Conservation (phyloP, 2,888 invertebrate genomes). For the Tuberolachnus salignus region DNA sequence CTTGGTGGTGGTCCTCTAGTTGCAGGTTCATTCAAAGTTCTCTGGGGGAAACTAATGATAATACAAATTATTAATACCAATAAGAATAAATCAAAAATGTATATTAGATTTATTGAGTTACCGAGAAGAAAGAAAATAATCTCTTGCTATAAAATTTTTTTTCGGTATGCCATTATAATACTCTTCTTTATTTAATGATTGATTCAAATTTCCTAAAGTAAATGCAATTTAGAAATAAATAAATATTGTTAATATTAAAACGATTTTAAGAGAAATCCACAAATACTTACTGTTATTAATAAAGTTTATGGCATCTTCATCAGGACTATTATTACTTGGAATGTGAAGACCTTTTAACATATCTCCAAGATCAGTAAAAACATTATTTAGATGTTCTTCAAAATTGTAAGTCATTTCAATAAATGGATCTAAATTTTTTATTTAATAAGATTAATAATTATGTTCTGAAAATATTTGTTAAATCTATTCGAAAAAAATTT, state of each 20-base stretch:
- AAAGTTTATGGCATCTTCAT: not conserved
- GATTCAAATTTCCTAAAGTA: not conserved
- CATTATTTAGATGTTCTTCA: not conserved
- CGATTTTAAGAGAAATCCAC: not conserved
- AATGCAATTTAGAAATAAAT: not conserved
- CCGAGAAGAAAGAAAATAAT: conserved; percentile 33
- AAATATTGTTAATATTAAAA: not conserved
- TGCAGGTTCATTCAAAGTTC: not conserved
- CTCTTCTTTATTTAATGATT: not conserved
- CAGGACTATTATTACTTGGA: not conserved
- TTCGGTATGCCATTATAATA: conserved; percentile 16
- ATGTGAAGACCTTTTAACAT: conserved; percentile 5
- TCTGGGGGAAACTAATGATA: not conserved
- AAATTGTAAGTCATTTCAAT: not conserved
- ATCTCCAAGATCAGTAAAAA: not conserved
- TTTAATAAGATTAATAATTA: too few species aligned
- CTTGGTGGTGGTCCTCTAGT: not conserved
- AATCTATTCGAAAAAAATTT: too few species aligned
- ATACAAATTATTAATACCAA: not conserved
- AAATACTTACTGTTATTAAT: conserved; percentile 16
- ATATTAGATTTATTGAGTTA: not conserved
- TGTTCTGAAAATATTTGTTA: too few species aligned
- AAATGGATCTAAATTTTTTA: not conserved
- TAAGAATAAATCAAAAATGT: not conserved
- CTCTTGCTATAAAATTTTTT: conserved; percentile 17